These are phyloP conservation scores for Cenopis cana DNA, from an alignment of 2,888 invertebrate genomes.

Conservation along the genomic window DNA sequence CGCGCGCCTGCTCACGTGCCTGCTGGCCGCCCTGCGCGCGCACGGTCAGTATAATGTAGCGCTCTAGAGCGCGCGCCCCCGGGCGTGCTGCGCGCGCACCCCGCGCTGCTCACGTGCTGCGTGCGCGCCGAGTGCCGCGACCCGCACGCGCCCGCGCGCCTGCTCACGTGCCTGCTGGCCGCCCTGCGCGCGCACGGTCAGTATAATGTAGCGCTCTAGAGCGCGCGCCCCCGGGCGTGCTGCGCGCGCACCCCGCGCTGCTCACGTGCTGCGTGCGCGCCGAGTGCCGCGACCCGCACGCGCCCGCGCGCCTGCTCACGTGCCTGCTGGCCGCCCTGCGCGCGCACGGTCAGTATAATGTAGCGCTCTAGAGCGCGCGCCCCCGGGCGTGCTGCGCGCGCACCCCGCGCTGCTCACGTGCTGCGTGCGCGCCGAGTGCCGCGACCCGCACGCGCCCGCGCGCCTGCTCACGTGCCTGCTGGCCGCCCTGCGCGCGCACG, in stretches of 20 bases:
- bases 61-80: no score
- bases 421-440: no score
- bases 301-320: slow-evolving; percentile 23
- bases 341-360: not conserved
- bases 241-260: not conserved
- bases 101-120: slow-evolving; percentile 94
- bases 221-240: no score
- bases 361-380: no score
- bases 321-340: slow-evolving; percentile 4
- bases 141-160: slow-evolving; percentile 28
- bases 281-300: slow-evolving; percentile 75
- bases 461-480: no score
- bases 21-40: slow-evolving; percentile 15
- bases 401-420: slow-evolving; percentile 58
- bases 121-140: slow-evolving; percentile 88
- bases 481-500: no score
- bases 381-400: not conserved
- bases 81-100: slow-evolving; percentile 76
- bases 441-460: no score
- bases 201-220: no score
- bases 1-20: slow-evolving; percentile 25
- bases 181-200: slow-evolving; percentile 7
- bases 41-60: not conserved
- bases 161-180: slow-evolving; percentile 26
- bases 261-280: slow-evolving; percentile 91